These are phyloP conservation scores for Callaeas wilsoni DNA, from an alignment of 2,113 vertebrate genomes.

Conservation along the genomic window DNA sequence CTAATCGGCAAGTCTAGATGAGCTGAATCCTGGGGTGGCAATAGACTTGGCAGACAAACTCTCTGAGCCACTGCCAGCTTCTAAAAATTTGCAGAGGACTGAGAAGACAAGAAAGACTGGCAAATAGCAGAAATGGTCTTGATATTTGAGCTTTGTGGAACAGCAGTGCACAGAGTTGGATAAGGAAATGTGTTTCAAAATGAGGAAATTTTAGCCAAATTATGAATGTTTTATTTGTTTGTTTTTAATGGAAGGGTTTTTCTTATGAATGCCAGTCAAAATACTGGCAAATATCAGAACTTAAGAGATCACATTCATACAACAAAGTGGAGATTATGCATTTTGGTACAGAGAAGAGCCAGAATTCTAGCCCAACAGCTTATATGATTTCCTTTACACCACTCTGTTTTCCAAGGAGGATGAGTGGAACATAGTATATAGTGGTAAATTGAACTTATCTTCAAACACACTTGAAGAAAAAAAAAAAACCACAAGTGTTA, in stretches of 20 bases:
- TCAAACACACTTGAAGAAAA: not conserved
- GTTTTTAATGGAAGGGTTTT: not conserved
- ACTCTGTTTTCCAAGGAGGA: not conserved
- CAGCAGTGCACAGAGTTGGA: not conserved
- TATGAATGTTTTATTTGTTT: not conserved
- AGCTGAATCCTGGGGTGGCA: not conserved
- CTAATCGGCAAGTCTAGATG: not conserved
- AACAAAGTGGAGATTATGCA: not conserved
- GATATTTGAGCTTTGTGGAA: not conserved
- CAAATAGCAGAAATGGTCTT: not conserved
- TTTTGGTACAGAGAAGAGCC: not conserved
- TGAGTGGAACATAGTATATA: not conserved
- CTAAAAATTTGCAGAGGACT: not conserved
- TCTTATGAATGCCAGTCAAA: not conserved
- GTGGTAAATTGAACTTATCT: not conserved
- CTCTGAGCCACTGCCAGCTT: not conserved
- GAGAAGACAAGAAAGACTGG: not conserved
- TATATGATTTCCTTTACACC: not conserved
- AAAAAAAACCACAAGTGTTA: not conserved
- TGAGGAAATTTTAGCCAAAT: not conserved
- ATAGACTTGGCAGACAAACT: slow-evolving; percentile 4
- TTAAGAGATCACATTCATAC: not conserved
- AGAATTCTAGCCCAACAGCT: not conserved
- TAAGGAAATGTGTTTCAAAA: not conserved
- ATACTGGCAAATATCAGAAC: not conserved